Base-by-base conservation (phyloP, 2,113 vertebrate species). In the Nycticryphes semicollaris region DNA sequence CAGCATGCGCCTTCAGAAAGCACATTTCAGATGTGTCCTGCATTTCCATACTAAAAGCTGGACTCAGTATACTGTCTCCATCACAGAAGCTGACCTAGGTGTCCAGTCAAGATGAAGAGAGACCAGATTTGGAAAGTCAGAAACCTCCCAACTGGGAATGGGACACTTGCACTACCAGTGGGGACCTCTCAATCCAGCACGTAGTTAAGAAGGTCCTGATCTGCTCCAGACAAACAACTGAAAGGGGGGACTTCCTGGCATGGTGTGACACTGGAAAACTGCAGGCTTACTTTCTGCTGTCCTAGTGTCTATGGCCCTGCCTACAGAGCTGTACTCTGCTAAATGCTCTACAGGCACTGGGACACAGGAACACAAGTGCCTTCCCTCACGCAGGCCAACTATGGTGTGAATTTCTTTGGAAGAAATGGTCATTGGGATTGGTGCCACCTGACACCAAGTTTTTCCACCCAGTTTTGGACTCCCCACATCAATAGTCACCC, bases 21-120 rank as follows among this genome's bases (percentile, higher is more conserved):
- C 28, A 50, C n/a, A 5, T 62, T 90, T 85, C 74, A 18, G 9
- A 14, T 6, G 19, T 41, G 15, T 25, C 13, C 45, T 63, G 9
- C 68, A 14, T 57, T 69, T 77, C 50, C n/a, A n/a, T 45, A 13
- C 48, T 20, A 7, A 51, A 59, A 68, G 7, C 35, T 39, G 35
- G 12, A 9, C 30, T 60, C 4, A 0, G 41, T 19, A 7, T 35
- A 6, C 13, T 10, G 31, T 12, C 7, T 66, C 43, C 19, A 24
- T 48, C 45, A 37, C 24, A 48, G 75, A 67, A 72, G 14, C 6
- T 84, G 45, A 17, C 17, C 79, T 30, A 53, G 50, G 45, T 51
- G 28, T 33, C 66, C n/a, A 48, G 10, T 7, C 24, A 77, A 76
- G 83, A 72, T 3, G 12, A 25, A 62, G 12, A 48, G 20, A 78